Evolutionary conservation across 1,140 invertebrate species (phyloP).

Genomic region (Diorhabda sublineata): DNA sequence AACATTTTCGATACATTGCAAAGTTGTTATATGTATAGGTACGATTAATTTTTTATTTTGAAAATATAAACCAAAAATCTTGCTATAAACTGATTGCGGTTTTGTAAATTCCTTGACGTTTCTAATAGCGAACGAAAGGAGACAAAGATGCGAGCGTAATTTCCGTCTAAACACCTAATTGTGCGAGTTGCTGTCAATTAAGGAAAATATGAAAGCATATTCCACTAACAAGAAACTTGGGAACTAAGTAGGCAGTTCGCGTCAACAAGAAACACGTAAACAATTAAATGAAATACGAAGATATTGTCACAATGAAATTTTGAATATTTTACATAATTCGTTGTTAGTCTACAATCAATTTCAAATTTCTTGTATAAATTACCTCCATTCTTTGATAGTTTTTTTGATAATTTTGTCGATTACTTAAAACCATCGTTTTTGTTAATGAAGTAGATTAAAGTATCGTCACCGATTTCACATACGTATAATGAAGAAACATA

Average conservation of each 20-base stretch:
- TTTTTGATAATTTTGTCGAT: no score
- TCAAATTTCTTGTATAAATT: no score
- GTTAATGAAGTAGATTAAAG: neutral
- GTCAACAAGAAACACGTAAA: neutral
- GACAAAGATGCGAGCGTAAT: neutral
- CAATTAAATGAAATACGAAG: neutral
- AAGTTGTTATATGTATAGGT: no score
- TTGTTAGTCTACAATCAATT: neutral
- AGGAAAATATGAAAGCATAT: neutral
- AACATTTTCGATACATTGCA: no score
- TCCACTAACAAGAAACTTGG: conserved; percentile 2
- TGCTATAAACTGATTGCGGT: no score
- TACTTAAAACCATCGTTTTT: no score
- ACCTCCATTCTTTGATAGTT: no score
- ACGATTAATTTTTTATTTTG: no score
- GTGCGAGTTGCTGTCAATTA: neutral
- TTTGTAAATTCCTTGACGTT: no score
- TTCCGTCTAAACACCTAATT: neutral
- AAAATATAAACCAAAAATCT: no score
- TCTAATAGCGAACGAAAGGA: neutral
- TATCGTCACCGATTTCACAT: neutral
- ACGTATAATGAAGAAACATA: neutral
- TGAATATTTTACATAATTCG: neutral
- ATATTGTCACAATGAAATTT: neutral
- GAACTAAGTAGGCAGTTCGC: neutral